Base-by-base conservation (phyloP, 2,888 invertebrate species). In the Octonoba sinensis region DNA sequence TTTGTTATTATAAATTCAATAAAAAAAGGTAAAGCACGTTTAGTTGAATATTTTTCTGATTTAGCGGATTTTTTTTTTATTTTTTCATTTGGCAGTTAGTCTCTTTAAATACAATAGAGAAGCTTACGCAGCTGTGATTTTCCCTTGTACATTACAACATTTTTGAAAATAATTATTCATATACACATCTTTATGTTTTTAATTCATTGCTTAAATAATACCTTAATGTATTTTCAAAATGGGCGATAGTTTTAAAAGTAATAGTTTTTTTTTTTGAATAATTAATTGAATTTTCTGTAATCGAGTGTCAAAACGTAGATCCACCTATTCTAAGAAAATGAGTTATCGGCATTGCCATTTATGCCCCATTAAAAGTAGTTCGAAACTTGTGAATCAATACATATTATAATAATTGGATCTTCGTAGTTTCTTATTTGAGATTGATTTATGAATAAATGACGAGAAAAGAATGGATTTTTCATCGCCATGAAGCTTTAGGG, bases 351-450 rank as follows among this genome's bases (percentile, higher is more conserved):
- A 69, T 62, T 69, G 62, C 62, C 62, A 75, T 75, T 75, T 51
- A 18, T 36, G 27, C 18, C 44, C 67, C 67, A 60, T 69, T 76
- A 76, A 76, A 69, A 69, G 70, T 62, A 59, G 36, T 46, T 22
- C 27, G 62, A 69, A 76, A 76, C 70, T 69, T 76, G 70, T 76
- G 76, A 76, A 76, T 51, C 62, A 44, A 76, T 76, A 62, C 69
- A 44, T 76, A 76, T 69, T 69, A 62, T 54, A 69, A 62, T 76
- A 76, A 76, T 76, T 69, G 76, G 62, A 70, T 59, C 70, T 76
- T 69, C 76, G 62, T 69, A 69, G 62, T n/a, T 76, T 62, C 49
- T 56, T 46, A 69, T 36, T 46, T 15, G 16, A 49, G 57, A 75
- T 75, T 67, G 75, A 76, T 69, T 46, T 15, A 54, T 57, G 46